Evolutionary conservation across 2,797 vertebrate genomes (phyloP).

Genomic region (Cossypha polioptera): DNA sequence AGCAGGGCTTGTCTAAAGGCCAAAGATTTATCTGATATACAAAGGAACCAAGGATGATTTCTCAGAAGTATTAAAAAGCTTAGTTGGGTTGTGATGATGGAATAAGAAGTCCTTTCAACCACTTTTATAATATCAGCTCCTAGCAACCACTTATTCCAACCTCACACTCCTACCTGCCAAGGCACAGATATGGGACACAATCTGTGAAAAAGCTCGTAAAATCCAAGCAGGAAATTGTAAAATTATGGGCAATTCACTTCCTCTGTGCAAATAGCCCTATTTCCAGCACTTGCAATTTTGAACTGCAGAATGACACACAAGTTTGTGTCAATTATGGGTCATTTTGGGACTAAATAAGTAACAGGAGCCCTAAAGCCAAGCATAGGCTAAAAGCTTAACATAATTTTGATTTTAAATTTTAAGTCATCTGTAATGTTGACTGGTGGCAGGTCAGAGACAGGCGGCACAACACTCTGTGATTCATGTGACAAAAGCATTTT

Average conservation of each 20-base stretch:
- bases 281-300: background rate
- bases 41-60: background rate
- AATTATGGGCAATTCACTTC: conserved; percentile 41
- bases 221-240: conserved; percentile 23
- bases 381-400: background rate
- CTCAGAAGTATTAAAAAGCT: background rate
- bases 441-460: no score
- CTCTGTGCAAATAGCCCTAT: background rate
- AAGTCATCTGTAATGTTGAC: background rate
- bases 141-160: conserved; percentile 28
- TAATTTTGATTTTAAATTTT: background rate
- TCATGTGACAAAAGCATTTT: no score
- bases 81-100: background rate
- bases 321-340: background rate
- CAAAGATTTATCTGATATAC: background rate
- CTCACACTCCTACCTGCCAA: background rate
- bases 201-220: background rate
- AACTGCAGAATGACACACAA: background rate
- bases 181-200: background rate
- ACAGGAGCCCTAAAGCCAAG: background rate
- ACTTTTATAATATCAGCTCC: conserved; percentile 9
- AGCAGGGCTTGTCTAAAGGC: background rate
- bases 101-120: background rate
- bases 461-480: no score
- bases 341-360: background rate